Evolutionary conservation across 2,113 vertebrate species (phyloP), one percentile per base, ranked within the genome.

Genomic region (Scortum barcoo): DNA sequence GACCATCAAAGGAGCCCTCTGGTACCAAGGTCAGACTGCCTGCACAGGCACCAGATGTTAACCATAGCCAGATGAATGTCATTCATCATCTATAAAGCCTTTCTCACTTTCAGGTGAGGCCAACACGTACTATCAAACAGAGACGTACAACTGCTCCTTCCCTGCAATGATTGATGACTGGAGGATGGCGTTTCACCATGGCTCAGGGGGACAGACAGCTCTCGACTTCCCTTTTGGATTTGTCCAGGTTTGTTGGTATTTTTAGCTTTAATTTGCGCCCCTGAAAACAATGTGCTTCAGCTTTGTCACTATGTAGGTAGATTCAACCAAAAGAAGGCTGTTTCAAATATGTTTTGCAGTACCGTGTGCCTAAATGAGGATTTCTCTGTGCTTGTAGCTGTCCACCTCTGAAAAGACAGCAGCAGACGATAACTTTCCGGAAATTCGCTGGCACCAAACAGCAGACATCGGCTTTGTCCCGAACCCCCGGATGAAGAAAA

Each of bases 401-500:
- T 95, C 93, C 72, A 96, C 97, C 0, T 22, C 56, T 24, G 20
- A 0, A 16, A 91, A 90, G 16, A 5, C 1, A 19, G 72, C 87
- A 28, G 9, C 0, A 5, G 26, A 67, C 12, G 92, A 95, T 1
- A 76, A 74, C n/a, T 97, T 95, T 3, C 89, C 97, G 20, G 83
- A 93, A 2, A 95, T 99, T 78, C 96, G 98, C 12, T 99, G 98
- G 98, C 98, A 99, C 86, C 98, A 99, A 88, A 97, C 98, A 0
- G 97, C 96, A 0, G 96, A 98, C 50, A 51, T 85, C 12, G 97
- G 97, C 60, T 94, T 89, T 9, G 96, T 89, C 8, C 97, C 98
- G 33, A 99, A 98, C 5, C 0, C 3, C 11, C 94, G 78, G 82
- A 96, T 99, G 97, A 92, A 93, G n/a, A 90, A 91, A 60, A 97